Base-by-base conservation (phyloP, 2,797 vertebrate species). In the Aphelocoma californica region DNA sequence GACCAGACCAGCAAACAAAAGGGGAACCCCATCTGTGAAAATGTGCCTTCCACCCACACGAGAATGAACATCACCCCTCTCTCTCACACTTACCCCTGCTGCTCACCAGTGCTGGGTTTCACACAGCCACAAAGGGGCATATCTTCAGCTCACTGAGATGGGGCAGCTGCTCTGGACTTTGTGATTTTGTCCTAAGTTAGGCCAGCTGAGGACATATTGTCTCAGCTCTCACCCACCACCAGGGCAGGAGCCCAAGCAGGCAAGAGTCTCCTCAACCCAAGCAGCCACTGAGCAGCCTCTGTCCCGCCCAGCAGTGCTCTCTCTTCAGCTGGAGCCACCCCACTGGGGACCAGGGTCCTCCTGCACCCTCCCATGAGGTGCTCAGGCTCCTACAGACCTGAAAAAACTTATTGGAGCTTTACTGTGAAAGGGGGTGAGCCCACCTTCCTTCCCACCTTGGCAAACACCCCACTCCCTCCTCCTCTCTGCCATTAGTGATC, bases 211-310 rank as follows among this genome's bases (percentile, higher is more conserved):
- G 40, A 14, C 53, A 26, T 32, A 3, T 13, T 11, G 31, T 61
- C 38, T 86, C 32, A 75, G 38, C 32, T 79, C 62, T 58, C 48
- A n/a, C 13, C 9, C 44, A 81, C 20, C 14, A 17, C 5, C n/a
- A 31, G 51, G 32, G 57, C 15, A 89, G 12, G 17, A 86, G 50
- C 12, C 73, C 45, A 74, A 38, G 34, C 1, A 8, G 50, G 32
- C 31, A 50, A 34, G 19, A 75, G 23, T n/a, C 40, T 60, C 45
- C 54, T 80, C 47, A 65, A 3, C 14, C 34, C 45, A 31, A 23
- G 44, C 8, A 61, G 51, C 18, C 4, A 1, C 11, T 0, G 1
- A 1, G 1, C 44, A 66, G 45, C 6, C n/a, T 73, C 23, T 90
- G 51, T 26, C 47, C 42, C 3, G 3, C n/a, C 51, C 32, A 47